Conservation (phyloP, 2,113 vertebrate species). For the Trichechus manatus region DNA sequence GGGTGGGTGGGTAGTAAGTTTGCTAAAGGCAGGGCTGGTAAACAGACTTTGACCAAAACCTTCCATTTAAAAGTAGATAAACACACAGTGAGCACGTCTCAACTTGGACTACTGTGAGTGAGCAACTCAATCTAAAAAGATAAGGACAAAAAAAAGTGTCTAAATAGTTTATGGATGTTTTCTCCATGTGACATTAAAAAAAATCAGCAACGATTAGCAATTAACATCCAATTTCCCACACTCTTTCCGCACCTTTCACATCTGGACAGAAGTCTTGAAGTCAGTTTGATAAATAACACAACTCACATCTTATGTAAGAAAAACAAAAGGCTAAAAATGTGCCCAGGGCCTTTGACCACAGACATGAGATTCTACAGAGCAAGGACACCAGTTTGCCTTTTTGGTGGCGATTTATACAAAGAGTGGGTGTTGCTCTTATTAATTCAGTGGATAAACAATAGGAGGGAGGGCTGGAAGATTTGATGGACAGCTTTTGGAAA, state of each 20-base stretch:
- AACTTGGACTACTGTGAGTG: neutral
- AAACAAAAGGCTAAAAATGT: neutral
- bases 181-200: neutral
- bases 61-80: constrained; percentile 45
- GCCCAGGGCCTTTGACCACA: neutral
- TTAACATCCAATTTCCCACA: neutral
- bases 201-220: neutral
- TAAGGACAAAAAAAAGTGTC: neutral
- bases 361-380: neutral
- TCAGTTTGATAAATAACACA: neutral
- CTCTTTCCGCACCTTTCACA: neutral
- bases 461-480: rapidly evolving
- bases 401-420: neutral
- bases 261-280: neutral
- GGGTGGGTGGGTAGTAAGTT: too few species aligned
- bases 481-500: constrained; percentile 69
- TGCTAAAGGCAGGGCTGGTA: neutral
- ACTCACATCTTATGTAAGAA: neutral
- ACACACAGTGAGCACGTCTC: neutral
- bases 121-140: constrained; percentile 30
- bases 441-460: constrained; percentile 19
- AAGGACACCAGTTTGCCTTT: neutral
- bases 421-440: constrained; percentile 26
- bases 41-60: constrained; percentile 62
- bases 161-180: neutral